Base-by-base conservation (phyloP, 2,113 vertebrate species). In the Amphiprion percula region DNA sequence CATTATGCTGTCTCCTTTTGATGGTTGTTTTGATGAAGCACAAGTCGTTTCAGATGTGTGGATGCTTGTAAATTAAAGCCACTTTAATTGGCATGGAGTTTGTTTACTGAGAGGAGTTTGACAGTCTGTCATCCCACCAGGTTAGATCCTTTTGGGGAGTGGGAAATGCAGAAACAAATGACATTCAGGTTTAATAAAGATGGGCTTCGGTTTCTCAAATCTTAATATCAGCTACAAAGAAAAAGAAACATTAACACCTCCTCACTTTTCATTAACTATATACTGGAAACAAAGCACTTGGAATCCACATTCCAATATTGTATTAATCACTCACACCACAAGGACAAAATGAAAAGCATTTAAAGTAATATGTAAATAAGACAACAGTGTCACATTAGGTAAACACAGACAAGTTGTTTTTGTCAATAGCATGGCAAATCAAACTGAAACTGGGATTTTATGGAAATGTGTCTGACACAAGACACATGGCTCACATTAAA, bases 31-130 rank as follows among this genome's bases (percentile, higher is more conserved):
- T 21, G 19, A 60, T 39, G n/a, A 37, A 0, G 58, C 62, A 53
- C 15, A 21, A 3, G 41, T 5, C 49, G 12, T 60, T 49, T 49
- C 16, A 19, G n/a, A 4, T 61, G 58, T 63, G 41, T 63, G 6
- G 21, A 9, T 24, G 17, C 14, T 37, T 61, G 15, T 37, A 30
- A 49, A 44, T 46, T 46, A 21, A 64, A 64, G 21, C 15, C 47
- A 39, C 16, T 24, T 62, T 39, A 74, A 64, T 30, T 41, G 9
- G 30, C 21, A 53, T 41, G 24, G 24, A 11, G 0, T 11, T 11
- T 61, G 28, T 60, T 71, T 50, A 61, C 58, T 14, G 14, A 60
- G 37, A 60, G 17, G 8, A 11, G 19, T 59, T 61, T 53, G 58
- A 9, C 70, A 62, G 26, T 16, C 23, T 54, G 33, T 53, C 30